Evolutionary conservation across 2,113 vertebrate genomes (phyloP).

Genomic region (Cryptotis parvus): DNA sequence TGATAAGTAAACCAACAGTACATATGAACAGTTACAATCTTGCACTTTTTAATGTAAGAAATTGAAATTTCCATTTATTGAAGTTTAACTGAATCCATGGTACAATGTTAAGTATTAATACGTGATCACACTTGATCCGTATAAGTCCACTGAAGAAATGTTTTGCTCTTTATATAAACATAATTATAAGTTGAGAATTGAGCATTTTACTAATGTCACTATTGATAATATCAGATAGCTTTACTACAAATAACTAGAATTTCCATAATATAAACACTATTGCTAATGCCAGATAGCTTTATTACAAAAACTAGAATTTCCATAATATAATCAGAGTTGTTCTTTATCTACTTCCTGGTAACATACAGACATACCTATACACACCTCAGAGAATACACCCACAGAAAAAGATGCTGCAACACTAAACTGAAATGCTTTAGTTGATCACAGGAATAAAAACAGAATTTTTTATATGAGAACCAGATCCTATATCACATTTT

Average conservation of each 20-base stretch:
- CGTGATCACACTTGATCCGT: neutral
- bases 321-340: neutral
- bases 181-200: neutral
- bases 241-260: too few species aligned
- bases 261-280: too few species aligned
- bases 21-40: neutral
- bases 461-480: neutral
- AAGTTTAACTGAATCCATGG: neutral
- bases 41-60: neutral
- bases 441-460: conserved; percentile 21
- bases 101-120: conserved; percentile 12
- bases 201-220: neutral
- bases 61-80: neutral
- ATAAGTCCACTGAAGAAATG: neutral
- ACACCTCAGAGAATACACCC: neutral
- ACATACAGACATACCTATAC: neutral
- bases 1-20: neutral
- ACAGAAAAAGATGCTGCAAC: neutral
- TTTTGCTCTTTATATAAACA: neutral
- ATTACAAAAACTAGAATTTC: too few species aligned
- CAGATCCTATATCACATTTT: neutral
- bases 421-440: neutral
- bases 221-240: too few species aligned
- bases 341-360: neutral
- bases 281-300: too few species aligned